Evolutionary conservation across 2,888 invertebrate genomes (phyloP).

Genomic region (Heliconius erato): DNA sequence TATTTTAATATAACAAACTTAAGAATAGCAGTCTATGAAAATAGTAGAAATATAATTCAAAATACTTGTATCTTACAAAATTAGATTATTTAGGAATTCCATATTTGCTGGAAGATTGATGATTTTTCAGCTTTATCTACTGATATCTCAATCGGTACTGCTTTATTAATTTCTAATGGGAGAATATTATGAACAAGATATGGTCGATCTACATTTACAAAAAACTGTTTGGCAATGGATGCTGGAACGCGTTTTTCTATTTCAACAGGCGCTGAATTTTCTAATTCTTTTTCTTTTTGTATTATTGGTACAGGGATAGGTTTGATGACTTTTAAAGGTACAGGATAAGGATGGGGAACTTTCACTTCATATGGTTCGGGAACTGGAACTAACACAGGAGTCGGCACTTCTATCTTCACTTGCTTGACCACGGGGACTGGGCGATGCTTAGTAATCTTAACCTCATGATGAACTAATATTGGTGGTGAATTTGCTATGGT

Average conservation of each 20-base stretch:
- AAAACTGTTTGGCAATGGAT: conserved; percentile 57
- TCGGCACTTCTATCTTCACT: conserved; percentile 57
- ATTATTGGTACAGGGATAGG: conserved; percentile 57
- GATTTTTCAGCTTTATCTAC: conserved; percentile 60
- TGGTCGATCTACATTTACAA: conserved; percentile 55
- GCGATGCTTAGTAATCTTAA: conserved; percentile 58
- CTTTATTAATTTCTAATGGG: conserved; percentile 60
- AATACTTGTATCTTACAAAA: not conserved
- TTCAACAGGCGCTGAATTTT: conserved; percentile 58
- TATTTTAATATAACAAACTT: conserved; percentile 11
- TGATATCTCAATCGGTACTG: conserved; percentile 57
- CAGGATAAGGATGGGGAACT: conserved; percentile 60
- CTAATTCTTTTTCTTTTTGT: conserved; percentile 59
- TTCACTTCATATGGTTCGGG: conserved; percentile 60
- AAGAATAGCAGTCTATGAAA: conserved; percentile 16
- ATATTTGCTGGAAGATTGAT: conserved; percentile 65
- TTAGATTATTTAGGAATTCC: conserved; percentile 56
- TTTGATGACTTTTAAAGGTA: conserved; percentile 61
- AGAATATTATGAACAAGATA: conserved; percentile 58
- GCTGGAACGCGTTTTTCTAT: conserved; percentile 57
- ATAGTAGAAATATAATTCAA: not conserved
- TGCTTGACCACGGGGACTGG: conserved; percentile 58
- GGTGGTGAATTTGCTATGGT: conserved; percentile 62
- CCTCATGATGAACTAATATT: conserved; percentile 59
- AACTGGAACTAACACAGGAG: conserved; percentile 63